Evolutionary conservation across 2,113 vertebrate genomes (phyloP).

Genomic region (Seriola quinqueradiata): DNA sequence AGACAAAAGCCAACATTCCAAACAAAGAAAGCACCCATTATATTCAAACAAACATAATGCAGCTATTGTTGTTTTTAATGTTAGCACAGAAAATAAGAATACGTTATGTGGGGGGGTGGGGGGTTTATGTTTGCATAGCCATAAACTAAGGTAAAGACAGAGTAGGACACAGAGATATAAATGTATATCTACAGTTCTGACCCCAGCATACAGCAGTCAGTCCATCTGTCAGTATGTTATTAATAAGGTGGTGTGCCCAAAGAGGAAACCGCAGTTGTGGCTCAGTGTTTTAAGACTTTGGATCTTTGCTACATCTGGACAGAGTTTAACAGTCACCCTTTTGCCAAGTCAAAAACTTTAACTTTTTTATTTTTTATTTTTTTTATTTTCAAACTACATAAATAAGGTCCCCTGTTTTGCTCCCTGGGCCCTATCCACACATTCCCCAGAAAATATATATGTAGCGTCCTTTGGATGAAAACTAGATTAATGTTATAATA

Average conservation of each 20-base stretch:
- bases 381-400: slow-evolving; percentile 49
- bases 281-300: slow-evolving; percentile 81
- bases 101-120: slow-evolving; percentile 42
- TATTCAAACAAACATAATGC: slow-evolving; percentile 73
- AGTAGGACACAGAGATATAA: slow-evolving; percentile 61
- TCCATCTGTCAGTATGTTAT: slow-evolving; percentile 54
- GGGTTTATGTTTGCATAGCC: slow-evolving; percentile 85
- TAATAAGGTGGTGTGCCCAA: slow-evolving; percentile 41
- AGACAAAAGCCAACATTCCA: slow-evolving; percentile 68
- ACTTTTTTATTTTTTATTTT: slow-evolving; percentile 31
- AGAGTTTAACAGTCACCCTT: slow-evolving; percentile 80
- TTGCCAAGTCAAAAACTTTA: slow-evolving; percentile 61
- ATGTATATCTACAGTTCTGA: slow-evolving; percentile 71
- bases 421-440: slow-evolving; percentile 55
- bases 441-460: slow-evolving; percentile 75
- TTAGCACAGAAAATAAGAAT: slow-evolving; percentile 57
- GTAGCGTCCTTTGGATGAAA: slow-evolving; percentile 70
- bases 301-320: slow-evolving; percentile 81
- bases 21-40: slow-evolving; percentile 69
- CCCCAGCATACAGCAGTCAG: slow-evolving; percentile 54
- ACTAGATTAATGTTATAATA: slow-evolving; percentile 70
- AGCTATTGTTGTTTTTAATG: slow-evolving; percentile 66
- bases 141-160: slow-evolving; percentile 75
- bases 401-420: slow-evolving; percentile 68
- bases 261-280: slow-evolving; percentile 67